Conservation (phyloP, 2,797 vertebrate genomes). For the Sebastes wilsoni region DNA sequence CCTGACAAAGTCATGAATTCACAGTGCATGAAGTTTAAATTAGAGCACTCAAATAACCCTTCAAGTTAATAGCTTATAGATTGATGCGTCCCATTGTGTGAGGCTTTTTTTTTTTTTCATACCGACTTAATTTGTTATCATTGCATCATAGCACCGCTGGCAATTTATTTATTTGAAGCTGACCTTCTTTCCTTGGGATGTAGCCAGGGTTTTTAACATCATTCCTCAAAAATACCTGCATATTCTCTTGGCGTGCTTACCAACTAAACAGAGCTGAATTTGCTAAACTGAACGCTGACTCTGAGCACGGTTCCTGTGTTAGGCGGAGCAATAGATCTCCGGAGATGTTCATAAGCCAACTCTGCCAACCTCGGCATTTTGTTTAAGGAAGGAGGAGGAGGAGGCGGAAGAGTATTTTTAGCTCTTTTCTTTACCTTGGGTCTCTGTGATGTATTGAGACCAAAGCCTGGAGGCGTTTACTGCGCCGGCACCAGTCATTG, state of each 20-base stretch:
- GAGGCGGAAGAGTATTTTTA: constrained; percentile 72
- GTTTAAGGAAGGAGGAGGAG: constrained; percentile 51
- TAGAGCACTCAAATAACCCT: constrained; percentile 1
- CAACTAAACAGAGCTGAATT: constrained; percentile 55
- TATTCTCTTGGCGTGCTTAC: constrained; percentile 5
- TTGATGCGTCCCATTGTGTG: constrained; percentile 25
- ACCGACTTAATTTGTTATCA: neutral
- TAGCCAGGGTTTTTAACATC: constrained; percentile 9
- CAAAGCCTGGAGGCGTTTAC: constrained; percentile 67
- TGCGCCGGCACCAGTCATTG: constrained; percentile 68
- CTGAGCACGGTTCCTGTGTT: constrained; percentile 40
- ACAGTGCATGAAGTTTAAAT: constrained; percentile 14
- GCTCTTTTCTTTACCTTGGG: constrained; percentile 66
- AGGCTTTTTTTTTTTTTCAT: constrained; percentile 1
- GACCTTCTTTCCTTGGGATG: constrained; percentile 8
- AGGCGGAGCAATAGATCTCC: constrained; percentile 58
- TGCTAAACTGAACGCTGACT: constrained; percentile 56
- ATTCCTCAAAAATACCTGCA: constrained; percentile 35
- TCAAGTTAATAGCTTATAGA: constrained; percentile 48
- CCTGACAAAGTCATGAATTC: constrained; percentile 41
- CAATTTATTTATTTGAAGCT: constrained; percentile 9
- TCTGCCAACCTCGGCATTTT: constrained; percentile 72
- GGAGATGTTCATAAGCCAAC: constrained; percentile 60
- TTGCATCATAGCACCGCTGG: neutral
- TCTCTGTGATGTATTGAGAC: constrained; percentile 71